Conservation (phyloP, 2,113 vertebrate species). For the Acinonyx jubatus region DNA sequence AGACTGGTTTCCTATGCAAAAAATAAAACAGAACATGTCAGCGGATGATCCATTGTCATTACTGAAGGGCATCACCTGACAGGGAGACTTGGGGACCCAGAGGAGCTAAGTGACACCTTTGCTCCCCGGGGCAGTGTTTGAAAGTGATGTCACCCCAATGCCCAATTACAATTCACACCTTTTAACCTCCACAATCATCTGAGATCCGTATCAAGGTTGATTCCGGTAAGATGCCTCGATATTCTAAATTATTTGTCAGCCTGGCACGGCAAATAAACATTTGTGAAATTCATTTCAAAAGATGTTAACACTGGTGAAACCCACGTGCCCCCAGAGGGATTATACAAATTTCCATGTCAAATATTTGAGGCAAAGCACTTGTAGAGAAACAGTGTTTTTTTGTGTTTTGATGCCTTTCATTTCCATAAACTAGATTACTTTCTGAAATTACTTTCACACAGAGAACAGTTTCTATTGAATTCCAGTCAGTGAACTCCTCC, state of each 20-base stretch:
- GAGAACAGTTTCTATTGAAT: conserved; percentile 91
- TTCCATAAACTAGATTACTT: conserved; percentile 94
- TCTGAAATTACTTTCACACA: conserved; percentile 93
- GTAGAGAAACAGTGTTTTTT: conserved; percentile 89
- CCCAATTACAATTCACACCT: conserved; percentile 85
- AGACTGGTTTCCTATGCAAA: not conserved
- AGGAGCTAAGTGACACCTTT: conserved; percentile 72
- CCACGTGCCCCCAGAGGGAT: conserved; percentile 89
- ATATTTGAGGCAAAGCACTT: conserved; percentile 92
- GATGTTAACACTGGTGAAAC: conserved; percentile 90
- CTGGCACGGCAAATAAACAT: conserved; percentile 89
- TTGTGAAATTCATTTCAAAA: conserved; percentile 92
- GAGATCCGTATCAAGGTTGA: conserved; percentile 85
- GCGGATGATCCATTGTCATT: not conserved
- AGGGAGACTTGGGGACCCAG: conserved; percentile 62
- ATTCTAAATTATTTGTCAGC: conserved; percentile 89
- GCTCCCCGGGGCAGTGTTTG: conserved; percentile 54
- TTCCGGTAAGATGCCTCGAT: conserved; percentile 85
- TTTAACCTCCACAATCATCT: conserved; percentile 82
- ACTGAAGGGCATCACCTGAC: not conserved
- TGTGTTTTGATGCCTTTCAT: conserved; percentile 92
- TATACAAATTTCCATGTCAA: conserved; percentile 93
- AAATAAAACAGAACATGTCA: not conserved
- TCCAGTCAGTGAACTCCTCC: conserved; percentile 89
- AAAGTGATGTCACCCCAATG: conserved; percentile 75